phyloP scores from a whole-genome alignment of 1,140 invertebrate genomes.

The Melanaphis sacchari region DNA sequence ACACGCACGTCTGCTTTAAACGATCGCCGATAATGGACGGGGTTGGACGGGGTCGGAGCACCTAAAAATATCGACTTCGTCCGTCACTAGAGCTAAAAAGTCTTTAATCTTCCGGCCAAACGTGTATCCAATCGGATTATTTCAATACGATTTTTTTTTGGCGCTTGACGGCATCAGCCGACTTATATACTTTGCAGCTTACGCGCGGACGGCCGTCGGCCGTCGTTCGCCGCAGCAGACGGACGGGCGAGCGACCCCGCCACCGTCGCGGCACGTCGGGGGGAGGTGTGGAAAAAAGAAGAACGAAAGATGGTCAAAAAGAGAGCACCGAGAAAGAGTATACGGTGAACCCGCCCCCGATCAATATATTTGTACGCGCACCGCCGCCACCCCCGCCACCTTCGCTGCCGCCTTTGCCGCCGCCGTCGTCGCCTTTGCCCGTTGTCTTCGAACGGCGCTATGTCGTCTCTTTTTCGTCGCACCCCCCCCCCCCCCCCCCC shows the following conservation, averaged over 20 bases:
- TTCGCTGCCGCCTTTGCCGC: neutral
- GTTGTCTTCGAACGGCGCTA: neutral
- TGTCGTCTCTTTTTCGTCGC: neutral
- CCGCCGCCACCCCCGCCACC: neutral
- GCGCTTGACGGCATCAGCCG: neutral
- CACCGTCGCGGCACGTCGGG: neutral
- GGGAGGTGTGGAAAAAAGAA: neutral
- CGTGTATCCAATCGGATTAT: neutral
- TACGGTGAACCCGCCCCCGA: conserved; percentile 34
- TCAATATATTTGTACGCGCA: conserved; percentile 50
- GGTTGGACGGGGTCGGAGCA: neutral
- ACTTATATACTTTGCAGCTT: neutral
- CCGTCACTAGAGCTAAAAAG: neutral
- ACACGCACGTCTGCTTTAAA: neutral
- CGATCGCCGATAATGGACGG: neutral
- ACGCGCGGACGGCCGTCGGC: neutral
- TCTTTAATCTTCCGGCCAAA: too few species aligned
- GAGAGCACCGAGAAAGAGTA: conserved; percentile 21
- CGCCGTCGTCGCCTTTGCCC: neutral
- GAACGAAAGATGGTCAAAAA: conserved; percentile 55
- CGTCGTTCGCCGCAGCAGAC: neutral
- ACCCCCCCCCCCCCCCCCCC: neutral
- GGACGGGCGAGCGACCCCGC: neutral
- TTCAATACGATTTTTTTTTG: neutral
- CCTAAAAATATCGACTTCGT: conserved; percentile 6